phyloP scores from a whole-genome alignment of 2,888 invertebrate species.

The Biston betularia region DNA sequence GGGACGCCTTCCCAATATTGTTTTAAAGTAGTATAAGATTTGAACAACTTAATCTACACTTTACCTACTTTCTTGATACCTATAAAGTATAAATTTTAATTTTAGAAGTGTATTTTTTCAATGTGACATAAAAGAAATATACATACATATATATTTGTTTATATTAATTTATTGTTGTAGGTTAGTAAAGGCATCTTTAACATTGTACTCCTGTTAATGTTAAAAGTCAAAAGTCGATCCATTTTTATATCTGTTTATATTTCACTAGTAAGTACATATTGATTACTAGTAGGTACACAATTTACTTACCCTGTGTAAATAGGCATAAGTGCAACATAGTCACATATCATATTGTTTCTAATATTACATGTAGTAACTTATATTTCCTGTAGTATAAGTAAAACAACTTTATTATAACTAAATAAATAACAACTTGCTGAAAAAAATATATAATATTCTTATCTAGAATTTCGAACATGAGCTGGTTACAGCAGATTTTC shows the following conservation, averaged over 20 bases:
- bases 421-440: not conserved
- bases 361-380: slow-evolving; percentile 8
- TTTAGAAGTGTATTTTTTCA: not conserved
- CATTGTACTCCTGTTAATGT: slow-evolving; percentile 25
- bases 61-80: slow-evolving; percentile 7
- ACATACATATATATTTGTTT: slow-evolving; percentile 11
- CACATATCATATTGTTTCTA: slow-evolving; percentile 32
- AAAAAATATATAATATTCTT: not conserved
- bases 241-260: slow-evolving; percentile 35
- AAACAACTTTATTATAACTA: not conserved
- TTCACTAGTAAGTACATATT: slow-evolving; percentile 29
- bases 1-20: slow-evolving; percentile 52
- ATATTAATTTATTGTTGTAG: slow-evolving; percentile 25
- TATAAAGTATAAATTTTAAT: not conserved
- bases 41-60: slow-evolving; percentile 1
- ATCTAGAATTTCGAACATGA: slow-evolving; percentile 1
- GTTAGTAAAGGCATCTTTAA: slow-evolving; percentile 14
- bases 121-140: slow-evolving; percentile 17
- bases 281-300: slow-evolving; percentile 33
- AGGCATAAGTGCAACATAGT: slow-evolving; percentile 37
- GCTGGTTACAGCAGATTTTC: slow-evolving; percentile 2
- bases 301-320: slow-evolving; percentile 42
- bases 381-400: slow-evolving; percentile 24
- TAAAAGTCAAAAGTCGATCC: slow-evolving; percentile 23
- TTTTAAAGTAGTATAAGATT: not conserved